phyloP scores from a whole-genome alignment of 2,797 vertebrate genomes.

The Acipenser transmontanus region DNA sequence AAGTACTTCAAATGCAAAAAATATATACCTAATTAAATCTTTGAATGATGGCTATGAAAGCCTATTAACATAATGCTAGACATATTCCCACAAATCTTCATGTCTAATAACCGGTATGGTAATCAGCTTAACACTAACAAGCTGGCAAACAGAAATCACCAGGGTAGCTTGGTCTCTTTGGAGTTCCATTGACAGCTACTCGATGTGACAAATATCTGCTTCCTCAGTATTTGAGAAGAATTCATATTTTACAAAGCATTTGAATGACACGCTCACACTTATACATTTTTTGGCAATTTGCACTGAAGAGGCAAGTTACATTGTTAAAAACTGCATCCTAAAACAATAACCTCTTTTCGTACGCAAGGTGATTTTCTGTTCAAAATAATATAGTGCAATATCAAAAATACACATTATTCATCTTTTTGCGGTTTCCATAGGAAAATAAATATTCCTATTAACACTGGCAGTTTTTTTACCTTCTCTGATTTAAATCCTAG shows the following conservation, averaged over 20 bases:
- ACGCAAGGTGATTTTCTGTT: too few species aligned
- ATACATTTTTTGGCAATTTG: too few species aligned
- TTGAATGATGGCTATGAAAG: neutral
- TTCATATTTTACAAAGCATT: neutral
- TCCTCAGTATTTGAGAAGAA: neutral
- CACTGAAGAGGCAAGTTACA: too few species aligned
- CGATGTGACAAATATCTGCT: neutral
- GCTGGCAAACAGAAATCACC: neutral
- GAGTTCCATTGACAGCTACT: neutral
- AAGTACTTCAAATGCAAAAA: neutral
- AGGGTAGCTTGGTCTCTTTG: conserved; percentile 1
- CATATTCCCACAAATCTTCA: conserved; percentile 3
- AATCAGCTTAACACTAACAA: conserved; percentile 13
- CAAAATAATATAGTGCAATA: too few species aligned
- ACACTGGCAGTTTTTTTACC: neutral
- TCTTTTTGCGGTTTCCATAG: neutral
- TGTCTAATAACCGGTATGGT: conserved; percentile 7
- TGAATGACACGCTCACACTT: neutral
- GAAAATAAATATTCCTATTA: neutral
- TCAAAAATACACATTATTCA: neutral
- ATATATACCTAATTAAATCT: neutral
- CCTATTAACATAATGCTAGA: neutral
- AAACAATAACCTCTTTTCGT: too few species aligned
- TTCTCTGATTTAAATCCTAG: conserved; percentile 4
- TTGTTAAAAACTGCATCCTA: too few species aligned